Base-by-base conservation (phyloP, 2,113 vertebrate species). In the Falcunculus frontatus region DNA sequence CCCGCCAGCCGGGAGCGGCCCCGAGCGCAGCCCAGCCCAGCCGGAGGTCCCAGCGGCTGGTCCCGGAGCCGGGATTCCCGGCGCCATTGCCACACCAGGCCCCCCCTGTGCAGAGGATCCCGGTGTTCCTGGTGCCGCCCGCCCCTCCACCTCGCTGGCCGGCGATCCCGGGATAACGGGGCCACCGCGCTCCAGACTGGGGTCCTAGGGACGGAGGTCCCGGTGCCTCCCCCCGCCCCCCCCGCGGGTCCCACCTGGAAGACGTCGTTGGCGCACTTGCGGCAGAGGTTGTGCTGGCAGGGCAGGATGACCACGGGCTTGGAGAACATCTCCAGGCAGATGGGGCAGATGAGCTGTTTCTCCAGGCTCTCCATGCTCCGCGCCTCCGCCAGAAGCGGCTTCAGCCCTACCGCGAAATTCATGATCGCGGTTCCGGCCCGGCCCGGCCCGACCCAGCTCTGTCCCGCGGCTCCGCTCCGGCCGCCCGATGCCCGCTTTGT, bases 291-390 rank as follows among this genome's bases (percentile, higher is more conserved):
- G 97, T 99, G 99, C 91, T 99, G 99, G 96, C 99, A 99, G 2
- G 99, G 99, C 91, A 99, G 97, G 97, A 99, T 99, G 75, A 99
- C 99, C 97, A 99, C 99, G 0, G 99, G 99, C 78, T 99, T 99
- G 97, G 97, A 97, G 97, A 99, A 99, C 99, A 99, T 99, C 87
- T 99, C 99, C 96, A 99, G 98, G 97, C 99, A 99, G 94, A 99
- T 99, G 78, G 99, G 99, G 59, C 99, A 99, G 97, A 99, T 99
- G 57, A 99, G 97, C 96, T 99, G 99, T 95, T 99, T 99, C 98
- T 99, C 99, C 94, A 99, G 97, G 96, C 98, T 99, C 92, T 99
- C 99, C 99, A 99, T 98, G 59, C 78, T 89, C 85, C 98, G 97
- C 21, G 98, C 97, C 94, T 98, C 98, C 94, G 98, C 98, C 49